Evolutionary conservation across 2,113 vertebrate species (phyloP), one percentile per base, ranked within the genome.

Genomic region (Perognathus longimembris): DNA sequence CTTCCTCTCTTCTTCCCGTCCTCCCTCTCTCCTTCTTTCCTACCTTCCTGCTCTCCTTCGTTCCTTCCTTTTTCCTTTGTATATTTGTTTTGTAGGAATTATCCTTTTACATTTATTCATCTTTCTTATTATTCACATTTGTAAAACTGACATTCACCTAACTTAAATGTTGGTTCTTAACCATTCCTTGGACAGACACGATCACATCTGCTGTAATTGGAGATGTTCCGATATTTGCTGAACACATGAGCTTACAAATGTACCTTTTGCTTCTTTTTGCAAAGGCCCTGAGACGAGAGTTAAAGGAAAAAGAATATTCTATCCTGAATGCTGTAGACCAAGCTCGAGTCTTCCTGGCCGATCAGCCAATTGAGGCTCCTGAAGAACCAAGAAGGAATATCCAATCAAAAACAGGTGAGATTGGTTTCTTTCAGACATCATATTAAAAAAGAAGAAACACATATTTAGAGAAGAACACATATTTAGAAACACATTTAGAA

Each of bases 311-410:
- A 22, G 99, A 99, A 73, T 98, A 98, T 89, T 95, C 98, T 14
- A 96, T 99, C 95, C 96, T 99, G 94, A 98, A 95, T 6, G 98
- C 99, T 50, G 97, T 99, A 95, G 99, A 99, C 94, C 99, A 99
- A 97, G 99, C 99, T n/a, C 98, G 98, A 59, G 97, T 98, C 89
- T 99, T 99, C 96, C 98, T 99, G 70, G 99, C 99, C 64, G 99
- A 99, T 95, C 99, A 99, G 88, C 99, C 99, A 36, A 99, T 99
- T 69, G 99, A 99, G 95, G 99, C 98, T 12, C 99, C 99, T 0
- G 99, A 99, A 95, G 99, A 99, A 84, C 99, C 99, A 26, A 98
- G 99, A 92, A 99, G 98, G 95, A 99, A 97, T 92, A 96, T 98
- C 36, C 99, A 99, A 80, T 98, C 98, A 14, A 99, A 99, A 98